Base-by-base conservation (phyloP, 2,797 vertebrate species). In the Rhynchotus rufescens region DNA sequence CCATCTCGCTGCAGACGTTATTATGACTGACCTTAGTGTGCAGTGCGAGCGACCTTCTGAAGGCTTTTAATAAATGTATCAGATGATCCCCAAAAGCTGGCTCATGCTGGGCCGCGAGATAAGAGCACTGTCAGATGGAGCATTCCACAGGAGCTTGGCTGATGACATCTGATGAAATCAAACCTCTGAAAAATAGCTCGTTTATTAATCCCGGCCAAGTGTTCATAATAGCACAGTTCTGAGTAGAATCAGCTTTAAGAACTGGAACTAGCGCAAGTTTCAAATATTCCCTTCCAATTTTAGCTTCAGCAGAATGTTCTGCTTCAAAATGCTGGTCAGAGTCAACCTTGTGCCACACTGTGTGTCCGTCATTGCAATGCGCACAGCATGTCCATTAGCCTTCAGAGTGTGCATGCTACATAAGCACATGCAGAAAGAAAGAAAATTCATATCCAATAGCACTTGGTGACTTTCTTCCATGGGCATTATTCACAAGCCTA, bases 61-160 rank as follows among this genome's bases (percentile, higher is more conserved):
- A 79, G n/a, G 88, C 9, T 81, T 89, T 94, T 93, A 78, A 92
- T 82, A 92, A 96, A 91, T 82, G 23, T 36, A 22, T 76, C 15
- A 5, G 56, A 84, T 85, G 91, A 14, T 69, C 77, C 69, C 74
- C 66, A 64, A 73, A 56, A 95, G 66, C 81, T 23, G 45, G 62
- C 87, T 88, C 90, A 94, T 5, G n/a, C 90, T 86, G 91, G 68
- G 84, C 90, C 56, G 81, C 76, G 87, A 95, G 94, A 92, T 93
- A 97, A 96, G 66, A 89, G 80, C 51, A 62, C 73, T 57, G 88
- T 78, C 91, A 64, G n/a, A 76, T 94, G 93, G 25, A 96, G 79
- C 84, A 96, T 94, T 96, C 96, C 93, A 72, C 6, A 80, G 86
- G 91, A 92, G 94, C n/a, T 34, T 64, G 80, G 87, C 80, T 95